phyloP scores from a whole-genome alignment of 2,797 vertebrate genomes.

The Tragelaphus oryx region DNA sequence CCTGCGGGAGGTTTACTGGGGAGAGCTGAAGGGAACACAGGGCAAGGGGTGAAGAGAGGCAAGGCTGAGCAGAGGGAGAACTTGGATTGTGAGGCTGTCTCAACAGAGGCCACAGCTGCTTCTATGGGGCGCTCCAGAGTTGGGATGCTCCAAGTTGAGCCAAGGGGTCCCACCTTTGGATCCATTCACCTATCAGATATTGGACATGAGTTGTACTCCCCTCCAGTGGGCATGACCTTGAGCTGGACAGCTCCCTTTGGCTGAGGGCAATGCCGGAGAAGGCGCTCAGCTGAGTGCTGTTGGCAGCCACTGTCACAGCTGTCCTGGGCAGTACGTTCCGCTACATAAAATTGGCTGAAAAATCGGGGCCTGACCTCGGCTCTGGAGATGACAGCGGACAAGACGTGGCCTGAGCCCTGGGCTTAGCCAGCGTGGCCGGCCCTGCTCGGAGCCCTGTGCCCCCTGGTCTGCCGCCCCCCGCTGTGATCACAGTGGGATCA shows the following conservation, averaged over 20 bases:
- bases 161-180: background rate
- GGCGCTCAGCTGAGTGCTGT: background rate
- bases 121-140: fast-evolving
- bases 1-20: fast-evolving
- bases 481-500: conserved; percentile 19
- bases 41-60: background rate
- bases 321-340: background rate
- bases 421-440: background rate
- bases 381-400: background rate
- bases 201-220: no score
- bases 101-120: no score
- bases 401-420: background rate
- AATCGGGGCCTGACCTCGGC: background rate
- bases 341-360: background rate
- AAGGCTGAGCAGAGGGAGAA: background rate
- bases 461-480: background rate
- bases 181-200: background rate
- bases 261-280: fast-evolving
- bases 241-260: background rate
- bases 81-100: fast-evolving
- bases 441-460: background rate
- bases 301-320: background rate
- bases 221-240: background rate
- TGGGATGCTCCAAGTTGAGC: background rate
- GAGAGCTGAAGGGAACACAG: background rate